Conservation (phyloP, 35 echinoderm and acorn worm species). For the Ptychodera flava region DNA sequence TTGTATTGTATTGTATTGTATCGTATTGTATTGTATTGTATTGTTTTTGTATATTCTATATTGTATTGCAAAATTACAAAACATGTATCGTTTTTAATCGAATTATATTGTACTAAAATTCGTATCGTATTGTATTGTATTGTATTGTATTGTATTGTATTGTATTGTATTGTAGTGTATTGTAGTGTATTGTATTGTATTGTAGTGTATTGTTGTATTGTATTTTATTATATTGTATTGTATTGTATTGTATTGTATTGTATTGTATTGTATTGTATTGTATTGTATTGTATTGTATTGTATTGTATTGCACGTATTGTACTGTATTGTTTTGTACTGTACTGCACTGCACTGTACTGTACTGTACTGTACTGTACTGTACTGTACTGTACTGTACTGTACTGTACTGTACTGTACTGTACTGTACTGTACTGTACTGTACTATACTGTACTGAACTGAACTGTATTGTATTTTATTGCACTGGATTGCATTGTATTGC, state of each 20-base stretch:
- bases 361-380: not conserved
- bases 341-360: not conserved
- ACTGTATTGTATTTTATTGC: not conserved
- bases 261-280: not conserved
- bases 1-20: not conserved
- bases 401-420: not conserved
- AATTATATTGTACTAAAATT: not conserved
- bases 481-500: not conserved
- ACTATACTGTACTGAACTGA: not conserved
- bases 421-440: not conserved
- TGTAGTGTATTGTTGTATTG: not conserved
- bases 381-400: not conserved
- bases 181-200: not conserved
- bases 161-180: not conserved
- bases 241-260: not conserved
- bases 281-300: not conserved
- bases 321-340: not conserved
- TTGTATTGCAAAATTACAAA: not conserved
- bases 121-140: not conserved
- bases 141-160: not conserved
- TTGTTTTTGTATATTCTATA: not conserved
- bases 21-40: not conserved
- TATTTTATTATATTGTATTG: not conserved
- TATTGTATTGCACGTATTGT: not conserved
- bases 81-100: not conserved